phyloP scores from a whole-genome alignment of 2,113 vertebrate species.

The Boleophthalmus pectinirostris region DNA sequence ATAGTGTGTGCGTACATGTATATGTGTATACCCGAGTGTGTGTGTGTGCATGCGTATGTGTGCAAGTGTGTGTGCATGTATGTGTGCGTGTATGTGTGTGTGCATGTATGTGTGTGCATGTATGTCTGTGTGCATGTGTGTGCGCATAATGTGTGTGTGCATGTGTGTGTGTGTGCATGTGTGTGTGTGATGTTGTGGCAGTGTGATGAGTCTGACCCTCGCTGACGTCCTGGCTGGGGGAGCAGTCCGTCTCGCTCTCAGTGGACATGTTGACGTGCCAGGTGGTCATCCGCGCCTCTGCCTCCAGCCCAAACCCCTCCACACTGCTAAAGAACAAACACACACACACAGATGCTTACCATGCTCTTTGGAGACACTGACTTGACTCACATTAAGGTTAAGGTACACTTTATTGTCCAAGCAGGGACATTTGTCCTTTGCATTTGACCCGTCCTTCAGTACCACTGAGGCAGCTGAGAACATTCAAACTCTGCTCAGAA shows the following conservation, averaged over 20 bases:
- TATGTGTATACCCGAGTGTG: no score
- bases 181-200: background rate
- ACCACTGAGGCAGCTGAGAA: no score
- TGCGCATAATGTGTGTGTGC: no score
- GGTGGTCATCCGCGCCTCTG: conserved; percentile 97
- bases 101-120: background rate
- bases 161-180: background rate
- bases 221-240: conserved; percentile 91
- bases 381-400: no score
- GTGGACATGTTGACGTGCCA: conserved; percentile 97
- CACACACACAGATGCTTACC: background rate
- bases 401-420: no score
- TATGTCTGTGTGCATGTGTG: no score
- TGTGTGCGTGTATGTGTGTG: background rate
- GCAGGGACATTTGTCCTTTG: no score
- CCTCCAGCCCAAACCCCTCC: conserved; percentile 97
- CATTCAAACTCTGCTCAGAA: no score
- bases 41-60: background rate
- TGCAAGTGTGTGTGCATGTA: background rate
- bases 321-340: conserved; percentile 77
- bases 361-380: no score
- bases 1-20: no score
- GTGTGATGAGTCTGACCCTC: conserved; percentile 82
- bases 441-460: no score
- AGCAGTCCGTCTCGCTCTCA: conserved; percentile 86